phyloP scores from a whole-genome alignment of 2,797 vertebrate species.

The Sebastes aleutianus region DNA sequence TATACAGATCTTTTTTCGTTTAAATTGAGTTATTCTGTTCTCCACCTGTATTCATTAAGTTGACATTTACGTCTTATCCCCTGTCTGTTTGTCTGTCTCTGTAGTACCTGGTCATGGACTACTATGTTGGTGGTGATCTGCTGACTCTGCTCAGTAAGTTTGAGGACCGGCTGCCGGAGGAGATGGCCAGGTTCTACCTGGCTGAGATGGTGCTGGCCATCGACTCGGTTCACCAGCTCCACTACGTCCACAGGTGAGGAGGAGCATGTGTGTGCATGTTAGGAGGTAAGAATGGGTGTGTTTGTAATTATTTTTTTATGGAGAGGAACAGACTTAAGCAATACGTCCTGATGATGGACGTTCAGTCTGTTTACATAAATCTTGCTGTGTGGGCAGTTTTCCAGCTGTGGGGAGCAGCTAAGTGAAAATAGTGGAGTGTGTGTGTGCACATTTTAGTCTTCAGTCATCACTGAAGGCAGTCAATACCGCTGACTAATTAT shows the following conservation, averaged over 20 bases:
- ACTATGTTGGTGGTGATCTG: slow-evolving; percentile 98
- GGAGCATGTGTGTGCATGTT: neutral
- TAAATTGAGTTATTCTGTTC: neutral
- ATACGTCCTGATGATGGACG: slow-evolving; percentile 28
- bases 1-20: neutral
- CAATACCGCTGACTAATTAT: slow-evolving; percentile 19
- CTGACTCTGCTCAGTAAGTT: slow-evolving; percentile 98
- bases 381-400: slow-evolving; percentile 31
- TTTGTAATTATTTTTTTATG: slow-evolving; percentile 2
- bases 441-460: slow-evolving; percentile 15
- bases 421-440: slow-evolving; percentile 1
- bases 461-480: slow-evolving; percentile 14
- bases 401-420: slow-evolving; percentile 26
- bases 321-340: neutral
- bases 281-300: neutral
- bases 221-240: slow-evolving; percentile 97
- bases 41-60: neutral
- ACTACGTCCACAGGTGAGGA: slow-evolving; percentile 96
- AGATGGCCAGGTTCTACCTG: slow-evolving; percentile 98
- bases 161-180: slow-evolving; percentile 96
- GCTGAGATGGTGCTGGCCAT: slow-evolving; percentile 99
- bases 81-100: neutral
- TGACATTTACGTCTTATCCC: neutral
- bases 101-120: slow-evolving; percentile 99
- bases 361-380: slow-evolving; percentile 28